Evolutionary conservation across 2,113 vertebrate genomes (phyloP), one percentile per base, ranked within the genome.

Genomic region (Gallinago media): DNA sequence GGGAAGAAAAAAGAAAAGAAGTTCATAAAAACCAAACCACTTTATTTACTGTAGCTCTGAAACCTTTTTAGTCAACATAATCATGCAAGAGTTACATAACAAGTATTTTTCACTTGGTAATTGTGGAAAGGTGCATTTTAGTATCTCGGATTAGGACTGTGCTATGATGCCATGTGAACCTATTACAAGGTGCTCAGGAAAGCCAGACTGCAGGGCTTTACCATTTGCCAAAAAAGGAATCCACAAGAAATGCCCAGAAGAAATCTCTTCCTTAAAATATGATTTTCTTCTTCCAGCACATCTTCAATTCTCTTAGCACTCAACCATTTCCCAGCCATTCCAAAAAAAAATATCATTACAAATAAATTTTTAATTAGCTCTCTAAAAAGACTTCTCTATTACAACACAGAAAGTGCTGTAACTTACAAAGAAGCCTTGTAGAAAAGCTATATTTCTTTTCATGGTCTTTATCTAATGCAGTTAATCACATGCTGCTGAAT

Each of bases 351-450:
- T 23, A 70, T 6, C 7, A 1, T 46, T 78, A 55, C 11, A 89
- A 32, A 29, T 91, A 71, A 42, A 74, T 73, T 87, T 95, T 87
- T 89, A 88, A 92, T 79, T 75, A 75, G 18, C 44, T 93, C 67
- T 67, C n/a, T 74, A n/a, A 86, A 52, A 85, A 85, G 15, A 55
- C 25, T 87, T 75, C 36, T 19, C 58, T 59, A 31, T 90, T 80
- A 63, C 40, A 93, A 55, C 32, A 63, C 22, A 52, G 55, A 34
- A 77, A 80, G 18, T 58, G 21, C 55, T 81, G 52, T 77, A 93
- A 83, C 23, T 74, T 59, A 52, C 54, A 85, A 70, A 85, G 73
- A 61, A 89, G 34, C 47, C 74, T 54, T 62, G 65, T 52, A 59
- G 75, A 74, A 62, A 67, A 80, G 32, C 47, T 65, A 38, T 27